Conservation (phyloP, 2,888 invertebrate genomes). For the Elysia crispata region DNA sequence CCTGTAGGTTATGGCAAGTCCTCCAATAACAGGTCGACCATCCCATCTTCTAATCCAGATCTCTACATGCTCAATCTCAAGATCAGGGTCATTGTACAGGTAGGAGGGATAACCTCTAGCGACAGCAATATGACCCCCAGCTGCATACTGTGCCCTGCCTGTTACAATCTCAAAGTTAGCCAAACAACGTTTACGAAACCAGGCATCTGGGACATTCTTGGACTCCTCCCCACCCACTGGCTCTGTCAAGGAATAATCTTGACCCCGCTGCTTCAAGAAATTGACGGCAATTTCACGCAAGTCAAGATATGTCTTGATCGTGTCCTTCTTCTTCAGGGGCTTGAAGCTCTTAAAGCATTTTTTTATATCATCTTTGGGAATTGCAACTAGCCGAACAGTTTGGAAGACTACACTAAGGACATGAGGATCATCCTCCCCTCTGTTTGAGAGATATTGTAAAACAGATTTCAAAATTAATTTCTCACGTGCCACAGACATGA, state of each 20-base stretch:
- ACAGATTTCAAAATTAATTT: conserved; percentile 24
- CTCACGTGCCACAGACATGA: conserved; percentile 23
- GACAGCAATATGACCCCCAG: conserved; percentile 18
- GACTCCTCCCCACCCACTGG: neutral
- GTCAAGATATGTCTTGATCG: conserved; percentile 19
- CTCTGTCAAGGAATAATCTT: neutral
- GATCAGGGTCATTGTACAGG: conserved; percentile 16
- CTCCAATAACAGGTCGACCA: conserved; percentile 27
- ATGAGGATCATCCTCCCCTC: neutral
- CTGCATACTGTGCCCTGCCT: conserved; percentile 16
- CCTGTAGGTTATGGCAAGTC: conserved; percentile 12
- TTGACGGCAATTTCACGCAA: conserved; percentile 10
- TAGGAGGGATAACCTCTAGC: neutral
- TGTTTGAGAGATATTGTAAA: conserved; percentile 24
- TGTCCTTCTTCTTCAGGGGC: conserved; percentile 17
- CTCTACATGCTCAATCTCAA: conserved; percentile 27
- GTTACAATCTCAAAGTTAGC: neutral
- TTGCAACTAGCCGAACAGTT: conserved; percentile 18
- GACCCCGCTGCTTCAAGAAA: neutral
- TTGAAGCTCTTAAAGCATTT: conserved; percentile 16
- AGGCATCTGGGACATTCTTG: conserved; percentile 13
- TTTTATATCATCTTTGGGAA: neutral
- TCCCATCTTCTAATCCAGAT: conserved; percentile 44
- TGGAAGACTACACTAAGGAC: conserved; percentile 6
- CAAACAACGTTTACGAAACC: conserved; percentile 17